These are phyloP conservation scores for Neodontobutis hainanensis DNA, from an alignment of 2,113 vertebrate species.

Conservation along the genomic window DNA sequence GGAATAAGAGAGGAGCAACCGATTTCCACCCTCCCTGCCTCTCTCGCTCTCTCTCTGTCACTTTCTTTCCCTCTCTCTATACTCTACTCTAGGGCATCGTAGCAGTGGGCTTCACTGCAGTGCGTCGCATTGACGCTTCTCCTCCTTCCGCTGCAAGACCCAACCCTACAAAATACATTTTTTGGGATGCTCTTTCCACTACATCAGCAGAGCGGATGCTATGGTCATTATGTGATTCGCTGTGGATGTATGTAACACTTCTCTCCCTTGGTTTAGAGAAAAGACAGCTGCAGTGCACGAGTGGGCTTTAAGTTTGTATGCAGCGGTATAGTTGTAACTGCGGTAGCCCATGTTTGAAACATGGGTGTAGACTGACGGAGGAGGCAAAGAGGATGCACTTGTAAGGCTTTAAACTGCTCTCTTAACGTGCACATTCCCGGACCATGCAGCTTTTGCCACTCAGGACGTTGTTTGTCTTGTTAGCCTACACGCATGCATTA, in stretches of 20 bases:
- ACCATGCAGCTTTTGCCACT: constrained; percentile 74
- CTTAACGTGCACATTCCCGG: constrained; percentile 35
- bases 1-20: constrained; percentile 18
- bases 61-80: constrained; percentile 8
- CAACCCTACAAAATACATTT: constrained; percentile 50
- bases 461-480: constrained; percentile 65
- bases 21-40: constrained; percentile 19
- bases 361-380: constrained; percentile 69
- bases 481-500: constrained; percentile 55
- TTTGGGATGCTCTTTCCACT: not conserved
- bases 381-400: constrained; percentile 50
- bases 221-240: not conserved
- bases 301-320: constrained; percentile 3
- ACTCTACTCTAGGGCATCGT: constrained; percentile 36
- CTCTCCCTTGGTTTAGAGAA: not conserved
- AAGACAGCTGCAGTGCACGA: constrained; percentile 25
- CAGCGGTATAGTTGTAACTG: constrained; percentile 1
- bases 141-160: constrained; percentile 46
- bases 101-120: constrained; percentile 52
- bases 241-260: constrained; percentile 41
- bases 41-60: constrained; percentile 6
- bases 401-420: constrained; percentile 47
- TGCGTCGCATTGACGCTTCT: constrained; percentile 71
- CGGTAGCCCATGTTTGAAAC: constrained; percentile 8
- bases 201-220: constrained; percentile 26